These are phyloP conservation scores for Sebastes hopkinsi DNA, from an alignment of 2,797 vertebrate genomes.

Conservation along the genomic window DNA sequence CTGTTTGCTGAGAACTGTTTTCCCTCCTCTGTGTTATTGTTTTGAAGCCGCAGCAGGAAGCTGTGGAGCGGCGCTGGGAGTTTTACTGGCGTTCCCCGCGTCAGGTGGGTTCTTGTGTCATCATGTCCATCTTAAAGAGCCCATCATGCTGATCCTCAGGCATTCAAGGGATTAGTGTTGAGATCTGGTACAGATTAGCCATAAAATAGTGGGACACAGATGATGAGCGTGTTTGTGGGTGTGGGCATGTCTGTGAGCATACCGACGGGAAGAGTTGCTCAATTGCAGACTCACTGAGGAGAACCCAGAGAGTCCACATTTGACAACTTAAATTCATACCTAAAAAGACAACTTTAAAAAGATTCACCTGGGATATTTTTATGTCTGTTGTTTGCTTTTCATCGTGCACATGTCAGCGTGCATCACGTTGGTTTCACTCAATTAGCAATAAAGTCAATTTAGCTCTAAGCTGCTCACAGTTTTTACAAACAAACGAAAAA, in stretches of 20 bases:
- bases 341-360: background rate
- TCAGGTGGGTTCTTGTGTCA: constrained; percentile 70
- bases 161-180: constrained; percentile 52
- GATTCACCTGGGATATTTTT: background rate
- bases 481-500: constrained; percentile 7
- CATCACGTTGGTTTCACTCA: background rate
- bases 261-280: constrained; percentile 13
- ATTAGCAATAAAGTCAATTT: background rate
- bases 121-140: constrained; percentile 54
- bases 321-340: background rate
- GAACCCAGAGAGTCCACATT: background rate
- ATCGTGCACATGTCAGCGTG: background rate
- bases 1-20: constrained; percentile 56
- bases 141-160: constrained; percentile 61
- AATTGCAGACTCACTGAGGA: constrained; percentile 2
- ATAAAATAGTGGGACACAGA: constrained; percentile 40
- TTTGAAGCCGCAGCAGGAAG: constrained; percentile 50
- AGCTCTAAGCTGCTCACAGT: background rate
- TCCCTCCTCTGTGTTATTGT: constrained; percentile 51
- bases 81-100: constrained; percentile 36
- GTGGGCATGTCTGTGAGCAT: constrained; percentile 27
- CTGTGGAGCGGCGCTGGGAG: constrained; percentile 8
- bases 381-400: background rate
- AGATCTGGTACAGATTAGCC: constrained; percentile 68
- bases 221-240: constrained; percentile 41